Conservation (phyloP, 2,797 vertebrate species). For the Takifugu rubripes region DNA sequence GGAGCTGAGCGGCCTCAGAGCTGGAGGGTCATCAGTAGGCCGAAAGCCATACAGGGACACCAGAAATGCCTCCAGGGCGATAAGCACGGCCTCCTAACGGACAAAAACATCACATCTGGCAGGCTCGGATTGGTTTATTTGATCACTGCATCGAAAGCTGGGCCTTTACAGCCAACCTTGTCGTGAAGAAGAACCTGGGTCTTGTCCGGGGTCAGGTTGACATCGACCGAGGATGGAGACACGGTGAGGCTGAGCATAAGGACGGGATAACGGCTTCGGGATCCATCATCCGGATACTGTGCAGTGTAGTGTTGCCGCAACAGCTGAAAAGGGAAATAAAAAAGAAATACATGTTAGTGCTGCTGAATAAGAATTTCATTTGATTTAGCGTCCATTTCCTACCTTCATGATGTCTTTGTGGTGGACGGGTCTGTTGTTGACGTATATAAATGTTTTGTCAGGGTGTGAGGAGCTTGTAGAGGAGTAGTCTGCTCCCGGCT, state of each 20-base stretch:
- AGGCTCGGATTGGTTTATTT: background rate
- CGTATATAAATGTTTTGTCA: slow-evolving; percentile 88
- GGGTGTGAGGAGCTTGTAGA: slow-evolving; percentile 82
- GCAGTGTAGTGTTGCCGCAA: slow-evolving; percentile 82
- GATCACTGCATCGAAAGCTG: background rate
- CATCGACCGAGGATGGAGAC: slow-evolving; percentile 83
- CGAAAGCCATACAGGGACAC: slow-evolving; percentile 84
- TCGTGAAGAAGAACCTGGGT: slow-evolving; percentile 89
- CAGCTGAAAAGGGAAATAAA: slow-evolving; percentile 70
- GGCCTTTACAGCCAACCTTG: slow-evolving; percentile 75
- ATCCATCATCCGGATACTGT: slow-evolving; percentile 73
- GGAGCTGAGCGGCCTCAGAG: slow-evolving; percentile 13
- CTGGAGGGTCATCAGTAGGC: slow-evolving; percentile 38
- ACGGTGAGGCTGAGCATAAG: slow-evolving; percentile 85
- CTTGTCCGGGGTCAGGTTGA: slow-evolving; percentile 96
- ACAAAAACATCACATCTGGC: background rate
- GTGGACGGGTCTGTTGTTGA: slow-evolving; percentile 88
- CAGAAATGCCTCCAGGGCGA: slow-evolving; percentile 85
- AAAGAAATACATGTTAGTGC: background rate
- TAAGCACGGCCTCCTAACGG: slow-evolving; percentile 83
- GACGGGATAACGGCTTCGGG: slow-evolving; percentile 80
- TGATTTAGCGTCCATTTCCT: slow-evolving; percentile 22
- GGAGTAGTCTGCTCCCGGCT: slow-evolving; percentile 77
- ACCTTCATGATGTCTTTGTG: slow-evolving; percentile 95
- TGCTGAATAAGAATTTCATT: background rate